phyloP scores from a whole-genome alignment of 2,113 vertebrate genomes.

The Phasianus colchicus region DNA sequence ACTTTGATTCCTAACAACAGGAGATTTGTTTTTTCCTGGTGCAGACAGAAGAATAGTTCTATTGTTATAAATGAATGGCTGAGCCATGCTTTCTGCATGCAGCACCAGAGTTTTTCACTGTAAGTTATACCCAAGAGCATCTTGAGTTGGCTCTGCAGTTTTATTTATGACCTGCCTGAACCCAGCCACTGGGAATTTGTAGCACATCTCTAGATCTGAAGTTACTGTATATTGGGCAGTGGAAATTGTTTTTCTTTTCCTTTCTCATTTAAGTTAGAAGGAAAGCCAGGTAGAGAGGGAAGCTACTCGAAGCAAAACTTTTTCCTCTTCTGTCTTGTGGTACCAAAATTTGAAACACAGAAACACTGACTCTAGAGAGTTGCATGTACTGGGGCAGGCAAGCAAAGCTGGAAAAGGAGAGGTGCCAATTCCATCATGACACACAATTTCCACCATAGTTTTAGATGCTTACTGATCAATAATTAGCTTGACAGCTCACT shows the following conservation, averaged over 20 bases:
- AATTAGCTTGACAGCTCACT: neutral
- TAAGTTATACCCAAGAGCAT: slow-evolving; percentile 47
- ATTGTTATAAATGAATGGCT: slow-evolving; percentile 39
- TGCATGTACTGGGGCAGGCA: neutral
- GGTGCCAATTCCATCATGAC: neutral
- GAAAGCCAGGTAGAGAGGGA: neutral
- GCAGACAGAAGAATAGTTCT: slow-evolving; percentile 13
- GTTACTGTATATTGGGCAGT: neutral
- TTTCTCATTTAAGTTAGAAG: neutral
- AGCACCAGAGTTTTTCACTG: slow-evolving; percentile 23
- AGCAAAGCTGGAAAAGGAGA: neutral
- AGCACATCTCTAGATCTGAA: slow-evolving; percentile 13
- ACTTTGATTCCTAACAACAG: slow-evolving; percentile 40
- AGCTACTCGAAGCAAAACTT: neutral
- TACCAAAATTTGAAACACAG: neutral
- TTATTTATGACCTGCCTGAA: slow-evolving; percentile 50
- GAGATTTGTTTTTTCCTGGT: slow-evolving; percentile 65
- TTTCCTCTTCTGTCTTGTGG: neutral
- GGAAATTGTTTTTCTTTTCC: neutral
- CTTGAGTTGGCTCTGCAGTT: slow-evolving; percentile 13
- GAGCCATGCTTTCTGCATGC: slow-evolving; percentile 20
- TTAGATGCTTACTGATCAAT: neutral
- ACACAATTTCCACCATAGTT: neutral
- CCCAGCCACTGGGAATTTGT: slow-evolving; percentile 42
- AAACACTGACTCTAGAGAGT: neutral